These are phyloP conservation scores for Sebastes schlegelii DNA, from an alignment of 2,113 vertebrate genomes.

Conservation along the genomic window DNA sequence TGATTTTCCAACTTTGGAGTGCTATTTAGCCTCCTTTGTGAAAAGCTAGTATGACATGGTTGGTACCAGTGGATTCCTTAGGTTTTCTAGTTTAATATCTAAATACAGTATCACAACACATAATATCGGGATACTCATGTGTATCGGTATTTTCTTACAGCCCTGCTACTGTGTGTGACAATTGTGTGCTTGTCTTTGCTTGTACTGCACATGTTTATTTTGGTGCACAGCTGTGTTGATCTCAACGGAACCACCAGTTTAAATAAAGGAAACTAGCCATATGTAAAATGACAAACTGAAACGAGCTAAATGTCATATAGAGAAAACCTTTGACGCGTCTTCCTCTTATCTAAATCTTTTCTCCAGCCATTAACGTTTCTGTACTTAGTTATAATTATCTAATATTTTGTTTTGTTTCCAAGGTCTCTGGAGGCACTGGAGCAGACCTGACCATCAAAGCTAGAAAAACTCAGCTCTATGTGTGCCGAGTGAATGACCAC, in stretches of 20 bases:
- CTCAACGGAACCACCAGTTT: not conserved
- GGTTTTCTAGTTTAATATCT: no score
- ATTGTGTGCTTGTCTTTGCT: not conserved
- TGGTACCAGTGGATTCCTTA: no score
- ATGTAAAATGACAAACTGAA: not conserved
- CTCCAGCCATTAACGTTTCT: not conserved
- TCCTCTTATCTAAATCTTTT: not conserved
- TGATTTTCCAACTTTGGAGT: no score
- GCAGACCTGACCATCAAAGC: slow-evolving; percentile 82
- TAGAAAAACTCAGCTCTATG: slow-evolving; percentile 80
- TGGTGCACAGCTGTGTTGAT: not conserved
- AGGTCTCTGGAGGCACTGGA: slow-evolving; percentile 82
- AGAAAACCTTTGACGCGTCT: not conserved
- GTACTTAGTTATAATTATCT: not conserved
- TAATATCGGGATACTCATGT: no score
- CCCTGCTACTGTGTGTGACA: no score
- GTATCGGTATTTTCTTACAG: no score
- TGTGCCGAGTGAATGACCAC: slow-evolving; percentile 87
- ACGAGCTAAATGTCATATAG: not conserved
- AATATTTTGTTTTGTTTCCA: not conserved
- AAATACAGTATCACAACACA: no score
- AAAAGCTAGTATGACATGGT: no score
- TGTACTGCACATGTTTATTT: not conserved
- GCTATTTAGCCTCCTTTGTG: no score
- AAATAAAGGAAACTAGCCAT: not conserved